Base-by-base conservation (phyloP, 2,113 vertebrate species). In the Cervus canadensis region DNA sequence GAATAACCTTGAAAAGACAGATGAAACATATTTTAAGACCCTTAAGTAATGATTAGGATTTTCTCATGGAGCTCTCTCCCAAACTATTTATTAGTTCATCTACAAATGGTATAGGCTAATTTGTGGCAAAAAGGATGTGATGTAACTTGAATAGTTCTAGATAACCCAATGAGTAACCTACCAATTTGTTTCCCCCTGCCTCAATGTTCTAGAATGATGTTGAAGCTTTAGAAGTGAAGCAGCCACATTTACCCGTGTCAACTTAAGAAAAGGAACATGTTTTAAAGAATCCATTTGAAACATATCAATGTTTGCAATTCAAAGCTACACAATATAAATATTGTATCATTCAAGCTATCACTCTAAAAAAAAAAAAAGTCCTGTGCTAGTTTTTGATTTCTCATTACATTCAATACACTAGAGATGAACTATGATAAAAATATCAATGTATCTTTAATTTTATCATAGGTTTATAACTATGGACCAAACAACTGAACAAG, bases 401-500 rank as follows among this genome's bases (percentile, higher is more conserved):
- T 94, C n/a, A 56, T 89, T 81, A 96, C 16, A 94, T 16, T 87
- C 57, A 78, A 14, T 76, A 76, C 23, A 76, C 71, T 92, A 9
- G 16, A 92, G 33, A 62, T 40, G 89, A 1, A 79, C 7, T 62
- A 57, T 50, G 64, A 94, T 40, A 89, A 97, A 97, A 97, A 78
- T 57, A 60, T 16, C 97, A 97, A 82, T 57, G 56, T 14, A 89
- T 85, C 45, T 89, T 93, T 95, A 97, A 85, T 74, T 79, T 95
- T 95, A 83, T 97, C 83, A 40, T 17, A 86, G 15, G 12, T 10
- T 67, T 94, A 87, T 94, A n/a, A 97, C 76, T 40, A 78, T 56
- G 45, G 19, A 62, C 10, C 64, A 92, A 81, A 57, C n/a, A 90
- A 87, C 3, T 45, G 43, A 94, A 95, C 13, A 56, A 90, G 48